Base-by-base conservation (phyloP, 37 sponge, comb jelly and placozoan genomes). In the Spongilla lacustris region DNA sequence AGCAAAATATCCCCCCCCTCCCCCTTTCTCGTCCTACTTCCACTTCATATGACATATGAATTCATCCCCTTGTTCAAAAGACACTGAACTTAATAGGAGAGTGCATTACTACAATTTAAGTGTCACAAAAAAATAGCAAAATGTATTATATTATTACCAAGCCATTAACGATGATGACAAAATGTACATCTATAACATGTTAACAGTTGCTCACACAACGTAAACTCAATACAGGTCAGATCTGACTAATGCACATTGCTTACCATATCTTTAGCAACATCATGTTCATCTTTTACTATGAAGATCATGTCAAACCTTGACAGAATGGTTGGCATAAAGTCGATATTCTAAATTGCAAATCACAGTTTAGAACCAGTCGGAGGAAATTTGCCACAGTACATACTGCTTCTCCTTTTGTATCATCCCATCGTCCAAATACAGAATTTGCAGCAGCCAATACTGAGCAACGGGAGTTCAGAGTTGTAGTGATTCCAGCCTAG, bases 251-350 rank as follows among this genome's bases (percentile, higher is more conserved):
- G 58, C 58, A 58, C n/a, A n/a, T n/a, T n/a, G n/a, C 94, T 84
- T 22, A 95, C 96, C 34, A 83, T 94, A 74, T 99, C 99, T 74
- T 96, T 95, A 67, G 86, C 67, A 69, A 96, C 82, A 75, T 94
- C 92, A 82, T 99, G 99, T 24, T 88, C 91, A 37, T 99, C 99
- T 66, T 97, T 99, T 46, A 99, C 88, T 31, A 99, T 97, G 86
- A 96, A 99, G 77, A 99, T 99, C 99, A 99, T 99, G 82, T 99
- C 99, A 87, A 99, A 99, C 38, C 99, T 91, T 68, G 96, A 94
- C 72, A 99, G 87, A 70, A 99, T 99, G 30, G 99, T 99, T 17
- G 99, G 99, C 98, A 99, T 95, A 75, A 99, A 99, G 82, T 97
- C 98, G 31, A 99, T 95, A 82, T 99, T 99, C 96, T 98, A 75